Base-by-base conservation (phyloP, 2,888 invertebrate genomes). In the Macroteleia sp. region DNA sequence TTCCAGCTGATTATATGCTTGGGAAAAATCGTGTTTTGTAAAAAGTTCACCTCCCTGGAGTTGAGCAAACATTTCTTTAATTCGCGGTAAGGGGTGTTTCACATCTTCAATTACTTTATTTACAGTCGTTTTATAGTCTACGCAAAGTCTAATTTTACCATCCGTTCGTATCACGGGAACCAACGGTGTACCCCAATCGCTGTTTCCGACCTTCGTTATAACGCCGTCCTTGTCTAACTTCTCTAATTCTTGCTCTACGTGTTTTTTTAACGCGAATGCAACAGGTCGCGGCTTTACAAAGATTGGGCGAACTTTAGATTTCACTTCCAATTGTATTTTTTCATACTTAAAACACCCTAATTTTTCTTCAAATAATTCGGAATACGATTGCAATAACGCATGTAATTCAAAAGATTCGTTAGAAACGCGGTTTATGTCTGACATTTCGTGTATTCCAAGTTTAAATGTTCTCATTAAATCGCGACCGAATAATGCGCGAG, bases 1-100 rank as follows among this genome's bases (percentile, higher is more conserved):
- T 39, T 81, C 80, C 5, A 90, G 76, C 80, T 91, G 89, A 66
- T 88, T 86, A 64, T 88, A 91, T 0, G 88, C 88, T 39, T 84
- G 81, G 0, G 81, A 64, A 16, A 88, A 80, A 81, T 90, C 88
- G 5, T 89, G 52, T 36, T 79, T 80, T 1, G 80, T 48, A 56
- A 82, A 83, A 16, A 46, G 19, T 28, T 81, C 64, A 3, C 81
- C 81, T 4, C 80, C 77, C 12, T 76, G 66, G 1, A 81, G 32
- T 8, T 77, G 74, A n/a, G 82, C 79, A 70, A 84, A 86, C 14
- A 86, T 32, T 17, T 86, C 83, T 30, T 86, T 85, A 10, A 87
- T 84, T 5, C 84, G 74, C 0, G 85, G 86, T 14, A 85, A 48
- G 0, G 85, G 85, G 56, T 88, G 79, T 20, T 84, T 85, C 9